Percentiles rank a stretch among this genome's conserved stretches.
Conservation (phyloP, 2,797 vertebrate genomes). For the Ctenochaetus hawaiiensis region DNA sequence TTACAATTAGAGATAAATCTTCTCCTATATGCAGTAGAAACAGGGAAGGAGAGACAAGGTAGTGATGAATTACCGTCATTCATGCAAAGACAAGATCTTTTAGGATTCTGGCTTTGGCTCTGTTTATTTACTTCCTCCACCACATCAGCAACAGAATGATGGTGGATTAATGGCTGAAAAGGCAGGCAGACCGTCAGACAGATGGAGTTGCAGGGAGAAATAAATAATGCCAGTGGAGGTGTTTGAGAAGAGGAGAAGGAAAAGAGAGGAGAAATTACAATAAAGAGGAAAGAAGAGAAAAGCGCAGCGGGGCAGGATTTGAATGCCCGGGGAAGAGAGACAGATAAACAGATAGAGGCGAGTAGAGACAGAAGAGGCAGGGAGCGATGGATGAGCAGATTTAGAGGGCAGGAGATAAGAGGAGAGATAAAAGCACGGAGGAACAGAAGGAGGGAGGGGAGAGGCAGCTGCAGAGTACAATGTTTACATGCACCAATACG, state of each 20-base stretch:
- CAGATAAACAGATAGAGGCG: constrained; percentile 61
- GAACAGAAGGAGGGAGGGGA: constrained; percentile 49
- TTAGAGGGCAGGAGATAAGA: constrained; percentile 74
- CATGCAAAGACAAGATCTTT: constrained; percentile 81
- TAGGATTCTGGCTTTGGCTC: constrained; percentile 75
- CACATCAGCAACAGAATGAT: constrained; percentile 75
- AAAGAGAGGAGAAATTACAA: constrained; percentile 48
- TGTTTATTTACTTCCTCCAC: constrained; percentile 80
- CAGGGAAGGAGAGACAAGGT: constrained; percentile 48
- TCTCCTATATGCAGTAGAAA: constrained; percentile 53
- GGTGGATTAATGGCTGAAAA: constrained; percentile 72
- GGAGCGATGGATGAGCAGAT: constrained; percentile 74
- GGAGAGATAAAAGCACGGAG: constrained; percentile 71
- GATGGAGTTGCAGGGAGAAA: constrained; percentile 69
- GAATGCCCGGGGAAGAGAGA: constrained; percentile 60
- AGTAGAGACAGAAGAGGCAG: constrained; percentile 65
- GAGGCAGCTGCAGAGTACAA: constrained; percentile 43
- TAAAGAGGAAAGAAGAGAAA: constrained; percentile 44
- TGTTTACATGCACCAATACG: constrained; percentile 78
- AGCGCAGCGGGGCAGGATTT: constrained; percentile 27
- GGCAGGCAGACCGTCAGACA: constrained; percentile 68
- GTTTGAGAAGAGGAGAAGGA: constrained; percentile 51
- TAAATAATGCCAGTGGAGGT: constrained; percentile 75
- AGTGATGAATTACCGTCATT: constrained; percentile 74
- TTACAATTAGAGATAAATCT: constrained; percentile 85